phyloP scores from a whole-genome alignment of 2,113 vertebrate species.

The Siniperca chuatsi region DNA sequence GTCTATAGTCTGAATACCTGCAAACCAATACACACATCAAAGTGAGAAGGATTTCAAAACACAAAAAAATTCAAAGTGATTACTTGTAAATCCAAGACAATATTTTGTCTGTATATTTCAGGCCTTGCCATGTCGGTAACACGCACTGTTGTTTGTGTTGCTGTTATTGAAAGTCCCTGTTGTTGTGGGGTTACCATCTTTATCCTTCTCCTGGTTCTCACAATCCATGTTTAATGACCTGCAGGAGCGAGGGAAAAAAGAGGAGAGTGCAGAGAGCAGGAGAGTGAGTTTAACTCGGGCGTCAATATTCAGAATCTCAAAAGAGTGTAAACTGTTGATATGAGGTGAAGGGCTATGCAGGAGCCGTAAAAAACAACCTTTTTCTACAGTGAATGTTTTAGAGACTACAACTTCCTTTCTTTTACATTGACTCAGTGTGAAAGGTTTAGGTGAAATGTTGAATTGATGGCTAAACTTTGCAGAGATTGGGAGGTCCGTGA shows the following conservation, averaged over 20 bases:
- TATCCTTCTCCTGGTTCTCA: conserved; percentile 99
- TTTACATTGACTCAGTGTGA: neutral
- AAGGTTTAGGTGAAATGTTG: neutral
- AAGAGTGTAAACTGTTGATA: conserved; percentile 1
- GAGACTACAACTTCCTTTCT: neutral
- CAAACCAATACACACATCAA: conserved; percentile 5
- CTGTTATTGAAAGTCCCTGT: conserved; percentile 90
- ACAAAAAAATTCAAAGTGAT: neutral
- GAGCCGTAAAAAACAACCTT: neutral
- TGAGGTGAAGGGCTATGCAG: neutral
- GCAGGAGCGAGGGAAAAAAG: conserved; percentile 39
- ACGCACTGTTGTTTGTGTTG: conserved; percentile 98
- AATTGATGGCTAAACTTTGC: neutral
- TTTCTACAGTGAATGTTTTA: neutral
- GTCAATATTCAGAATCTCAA: conserved; percentile 1
- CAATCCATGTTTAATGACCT: conserved; percentile 99
- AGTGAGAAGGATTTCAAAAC: neutral
- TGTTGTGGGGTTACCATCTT: conserved; percentile 88
- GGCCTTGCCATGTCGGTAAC: conserved; percentile 1
- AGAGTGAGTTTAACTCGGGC: neutral
- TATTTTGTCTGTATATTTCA: neutral
- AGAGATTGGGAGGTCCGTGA: neutral
- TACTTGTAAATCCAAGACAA: conserved; percentile 9
- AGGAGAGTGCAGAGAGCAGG: neutral
- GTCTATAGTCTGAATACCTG: conserved; percentile 99